These are phyloP conservation scores for Coenonympha glycerion DNA, from an alignment of 2,888 invertebrate species.

Conservation along the genomic window DNA sequence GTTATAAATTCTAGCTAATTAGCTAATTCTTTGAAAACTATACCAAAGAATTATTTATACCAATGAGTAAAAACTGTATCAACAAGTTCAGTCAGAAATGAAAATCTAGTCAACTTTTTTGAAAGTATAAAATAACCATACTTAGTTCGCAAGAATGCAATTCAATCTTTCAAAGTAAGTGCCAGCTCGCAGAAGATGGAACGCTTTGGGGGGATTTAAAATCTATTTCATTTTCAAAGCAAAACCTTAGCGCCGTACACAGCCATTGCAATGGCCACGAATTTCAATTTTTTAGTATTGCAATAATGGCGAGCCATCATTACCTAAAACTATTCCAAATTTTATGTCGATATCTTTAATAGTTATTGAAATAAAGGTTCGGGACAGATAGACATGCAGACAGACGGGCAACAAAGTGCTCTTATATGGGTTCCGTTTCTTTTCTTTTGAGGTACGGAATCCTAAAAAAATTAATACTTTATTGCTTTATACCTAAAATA, in stretches of 20 bases:
- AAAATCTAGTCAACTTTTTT: slow-evolving; percentile 1
- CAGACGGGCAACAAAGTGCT: too few species aligned
- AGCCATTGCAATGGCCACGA: not conserved
- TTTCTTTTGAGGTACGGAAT: too few species aligned
- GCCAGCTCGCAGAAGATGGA: slow-evolving; percentile 15
- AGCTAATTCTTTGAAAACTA: too few species aligned
- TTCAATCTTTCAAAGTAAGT: slow-evolving; percentile 20
- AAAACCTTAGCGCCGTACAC: slow-evolving; percentile 1
- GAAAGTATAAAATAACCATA: slow-evolving; percentile 1
- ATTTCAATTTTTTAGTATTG: not conserved
- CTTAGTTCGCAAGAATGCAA: slow-evolving; percentile 14
- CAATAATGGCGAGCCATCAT: not conserved
- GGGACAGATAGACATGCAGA: too few species aligned
- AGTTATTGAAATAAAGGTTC: too few species aligned
- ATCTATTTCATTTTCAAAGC: slow-evolving; percentile 13
- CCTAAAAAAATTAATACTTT: too few species aligned
- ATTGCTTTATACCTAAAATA: too few species aligned
- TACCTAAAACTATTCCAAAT: not conserved
- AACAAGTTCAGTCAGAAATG: not conserved
- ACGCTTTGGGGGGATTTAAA: slow-evolving; percentile 17
- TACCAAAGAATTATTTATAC: too few species aligned
- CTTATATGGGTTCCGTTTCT: too few species aligned
- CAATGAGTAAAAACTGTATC: too few species aligned
- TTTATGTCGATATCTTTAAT: too few species aligned
- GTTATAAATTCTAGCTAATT: too few species aligned